These are phyloP conservation scores for Peromyscus eremicus DNA, from an alignment of 2,797 vertebrate species.

Conservation along the genomic window DNA sequence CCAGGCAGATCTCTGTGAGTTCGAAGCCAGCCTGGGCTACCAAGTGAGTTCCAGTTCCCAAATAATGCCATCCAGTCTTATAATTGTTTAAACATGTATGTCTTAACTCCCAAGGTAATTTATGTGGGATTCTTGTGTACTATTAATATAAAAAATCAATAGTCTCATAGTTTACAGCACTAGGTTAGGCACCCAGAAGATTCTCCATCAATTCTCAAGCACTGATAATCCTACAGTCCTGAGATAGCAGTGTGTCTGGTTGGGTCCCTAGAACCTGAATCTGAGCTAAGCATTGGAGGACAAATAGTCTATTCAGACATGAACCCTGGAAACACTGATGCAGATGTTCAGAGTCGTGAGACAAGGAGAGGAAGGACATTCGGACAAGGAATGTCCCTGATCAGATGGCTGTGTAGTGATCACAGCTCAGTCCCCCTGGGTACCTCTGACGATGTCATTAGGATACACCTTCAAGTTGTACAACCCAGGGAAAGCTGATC, in stretches of 20 bases:
- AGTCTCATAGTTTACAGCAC: neutral
- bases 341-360: neutral
- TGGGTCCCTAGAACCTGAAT: neutral
- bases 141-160: constrained; percentile 25
- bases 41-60: too few species aligned
- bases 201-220: neutral
- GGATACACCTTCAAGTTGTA: neutral
- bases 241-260: neutral
- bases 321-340: neutral
- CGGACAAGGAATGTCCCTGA: neutral
- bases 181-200: constrained; percentile 5
- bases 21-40: too few species aligned
- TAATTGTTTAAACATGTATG: constrained; percentile 10
- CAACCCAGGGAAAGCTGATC: neutral
- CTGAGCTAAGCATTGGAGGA: neutral
- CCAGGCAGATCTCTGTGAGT: too few species aligned
- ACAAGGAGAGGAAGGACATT: neutral
- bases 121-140: neutral
- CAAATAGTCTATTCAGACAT: neutral
- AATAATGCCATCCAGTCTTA: neutral
- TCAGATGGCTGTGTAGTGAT: neutral
- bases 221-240: neutral
- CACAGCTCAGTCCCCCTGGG: neutral
- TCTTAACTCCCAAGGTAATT: constrained; percentile 34
- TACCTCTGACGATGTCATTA: neutral